These are phyloP conservation scores for Tineola bisselliella DNA, from an alignment of 2,888 invertebrate species.

Conservation along the genomic window DNA sequence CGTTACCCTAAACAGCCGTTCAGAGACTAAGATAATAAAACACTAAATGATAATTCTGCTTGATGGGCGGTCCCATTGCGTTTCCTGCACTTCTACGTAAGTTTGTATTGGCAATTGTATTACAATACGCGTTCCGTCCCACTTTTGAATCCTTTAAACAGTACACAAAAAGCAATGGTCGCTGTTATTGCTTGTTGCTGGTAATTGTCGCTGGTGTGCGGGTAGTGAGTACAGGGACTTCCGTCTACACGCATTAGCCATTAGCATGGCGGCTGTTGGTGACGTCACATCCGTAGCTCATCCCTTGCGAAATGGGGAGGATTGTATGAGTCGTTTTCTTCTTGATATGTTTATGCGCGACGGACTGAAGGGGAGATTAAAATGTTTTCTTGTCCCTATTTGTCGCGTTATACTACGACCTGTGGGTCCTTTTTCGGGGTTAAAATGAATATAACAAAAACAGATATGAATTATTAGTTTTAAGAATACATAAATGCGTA, in stretches of 20 bases:
- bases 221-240: slow-evolving; percentile 29
- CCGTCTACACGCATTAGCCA: slow-evolving; percentile 64
- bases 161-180: not conserved
- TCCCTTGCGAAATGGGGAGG: not conserved
- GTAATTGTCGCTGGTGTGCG: not conserved
- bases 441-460: too few relatives aligned
- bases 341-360: slow-evolving; percentile 9
- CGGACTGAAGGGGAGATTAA: not conserved
- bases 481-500: too few relatives aligned
- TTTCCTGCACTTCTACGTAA: slow-evolving; percentile 31
- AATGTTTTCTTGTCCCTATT: not conserved
- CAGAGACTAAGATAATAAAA: slow-evolving; percentile 35
- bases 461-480: too few relatives aligned
- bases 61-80: slow-evolving; percentile 41
- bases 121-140: not conserved
- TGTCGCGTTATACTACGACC: too few relatives aligned
- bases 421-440: too few relatives aligned
- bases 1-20: not conserved
- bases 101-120: not conserved
- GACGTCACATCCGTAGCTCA: slow-evolving; percentile 45
- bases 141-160: not conserved
- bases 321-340: slow-evolving; percentile 9
- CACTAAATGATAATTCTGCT: slow-evolving; percentile 59
- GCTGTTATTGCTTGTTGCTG: not conserved
- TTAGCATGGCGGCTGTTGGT: slow-evolving; percentile 51